Evolutionary conservation across 2,113 vertebrate genomes (phyloP), one percentile per base, ranked within the genome.

Genomic region (Stegastes partitus): DNA sequence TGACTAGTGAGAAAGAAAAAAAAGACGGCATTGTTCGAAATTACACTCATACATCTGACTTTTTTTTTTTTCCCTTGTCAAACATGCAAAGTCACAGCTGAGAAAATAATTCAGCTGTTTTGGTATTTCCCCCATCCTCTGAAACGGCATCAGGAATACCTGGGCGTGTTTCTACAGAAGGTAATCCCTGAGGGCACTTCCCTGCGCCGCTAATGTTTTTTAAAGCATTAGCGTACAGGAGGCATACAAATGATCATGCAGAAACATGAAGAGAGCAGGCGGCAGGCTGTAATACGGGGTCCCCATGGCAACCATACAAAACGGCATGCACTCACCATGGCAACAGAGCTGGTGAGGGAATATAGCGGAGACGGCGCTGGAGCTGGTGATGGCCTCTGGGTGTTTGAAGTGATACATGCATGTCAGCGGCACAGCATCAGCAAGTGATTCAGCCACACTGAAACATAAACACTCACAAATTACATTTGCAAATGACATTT

Each of bases 311-410:
- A 93, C 92, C 88, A 71, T 81, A 90, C 83, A 89, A 92, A 93
- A 91, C 84, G 84, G 91, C 89, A 91, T 83, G 91, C 78, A 67
- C 84, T 93, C 90, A 87, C 93, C 92, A 94, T 94, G 83, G 93
- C 89, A 94, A 94, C 92, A 84, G 90, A 77, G 77, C 80, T 26
- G 84, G 82, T 25, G 42, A 81, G 86, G 85, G 89, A 90, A 68
- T 86, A 78, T 42, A 73, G 73, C 49, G 19, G 68, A 82, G 70
- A 82, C 63, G 15, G 68, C 2, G 6, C 25, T 59, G 77, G 74
- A 78, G 82, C 74, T 71, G 51, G 71, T 71, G 79, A 82, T 75
- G 87, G 79, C 77, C 84, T 82, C 79, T 80, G 86, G 81, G 72
- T 86, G 84, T 82, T 85, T 81, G 76, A 83, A 83, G 56, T 64